Evolutionary conservation across 2,888 invertebrate genomes (phyloP).

Genomic region (Atrina japonica): DNA sequence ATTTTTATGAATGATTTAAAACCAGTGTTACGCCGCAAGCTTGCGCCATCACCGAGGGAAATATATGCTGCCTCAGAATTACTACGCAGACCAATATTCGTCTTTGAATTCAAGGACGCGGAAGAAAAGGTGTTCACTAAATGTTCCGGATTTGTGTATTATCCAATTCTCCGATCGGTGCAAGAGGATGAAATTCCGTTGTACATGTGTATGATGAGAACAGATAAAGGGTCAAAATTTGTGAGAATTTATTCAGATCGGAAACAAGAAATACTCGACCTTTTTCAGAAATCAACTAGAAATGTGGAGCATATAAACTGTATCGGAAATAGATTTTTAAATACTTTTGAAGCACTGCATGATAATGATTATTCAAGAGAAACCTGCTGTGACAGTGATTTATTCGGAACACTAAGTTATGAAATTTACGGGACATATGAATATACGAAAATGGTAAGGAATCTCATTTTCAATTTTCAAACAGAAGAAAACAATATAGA

Average conservation of each 20-base stretch:
- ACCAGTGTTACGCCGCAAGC: too few species aligned
- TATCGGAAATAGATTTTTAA: not conserved
- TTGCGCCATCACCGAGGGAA: constrained; percentile 10
- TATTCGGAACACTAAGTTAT: too few species aligned
- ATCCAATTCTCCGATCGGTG: not conserved
- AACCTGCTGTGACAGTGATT: not conserved
- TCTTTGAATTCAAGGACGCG: not conserved
- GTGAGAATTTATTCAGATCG: not conserved
- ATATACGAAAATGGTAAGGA: too few species aligned
- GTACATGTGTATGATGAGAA: not conserved
- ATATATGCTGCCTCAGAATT: constrained; percentile 25
- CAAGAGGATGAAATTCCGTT: not conserved
- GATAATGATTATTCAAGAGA: not conserved
- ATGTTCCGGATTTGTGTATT: not conserved
- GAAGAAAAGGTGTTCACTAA: not conserved
- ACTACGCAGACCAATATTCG: constrained; percentile 3
- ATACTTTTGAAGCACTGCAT: not conserved
- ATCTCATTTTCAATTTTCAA: too few species aligned
- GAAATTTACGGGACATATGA: too few species aligned
- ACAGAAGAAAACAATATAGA: too few species aligned
- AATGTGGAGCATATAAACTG: constrained; percentile 17
- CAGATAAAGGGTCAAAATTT: not conserved
- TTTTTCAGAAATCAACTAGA: not conserved
- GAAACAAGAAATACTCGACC: not conserved
- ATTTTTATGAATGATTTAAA: too few species aligned